phyloP scores from a whole-genome alignment of 1,140 invertebrate genomes.

The Catajapyx aquilonaris region DNA sequence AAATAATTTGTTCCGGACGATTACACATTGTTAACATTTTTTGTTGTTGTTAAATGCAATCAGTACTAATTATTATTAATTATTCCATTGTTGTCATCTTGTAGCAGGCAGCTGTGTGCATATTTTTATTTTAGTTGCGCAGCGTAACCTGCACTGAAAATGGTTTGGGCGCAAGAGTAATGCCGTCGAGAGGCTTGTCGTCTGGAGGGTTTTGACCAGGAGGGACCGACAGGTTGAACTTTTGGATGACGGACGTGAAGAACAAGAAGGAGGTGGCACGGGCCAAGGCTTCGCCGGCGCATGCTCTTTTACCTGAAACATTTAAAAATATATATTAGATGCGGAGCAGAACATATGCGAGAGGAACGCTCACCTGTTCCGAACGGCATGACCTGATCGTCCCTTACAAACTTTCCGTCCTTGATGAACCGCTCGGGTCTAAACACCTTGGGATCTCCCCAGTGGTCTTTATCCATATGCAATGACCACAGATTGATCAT shows the following conservation, averaged over 20 bases:
- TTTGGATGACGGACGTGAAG: constrained; percentile 18
- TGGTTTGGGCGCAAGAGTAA: too few relatives aligned
- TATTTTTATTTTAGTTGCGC: too few relatives aligned
- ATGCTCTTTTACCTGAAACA: constrained; percentile 18
- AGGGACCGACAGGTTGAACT: constrained; percentile 13
- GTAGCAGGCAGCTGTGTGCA: too few relatives aligned
- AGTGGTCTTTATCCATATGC: constrained; percentile 33
- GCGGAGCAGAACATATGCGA: too few relatives aligned
- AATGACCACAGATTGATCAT: constrained; percentile 39
- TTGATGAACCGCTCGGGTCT: constrained; percentile 42
- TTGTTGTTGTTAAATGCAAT: too few relatives aligned
- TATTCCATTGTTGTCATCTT: too few relatives aligned
- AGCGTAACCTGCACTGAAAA: too few relatives aligned
- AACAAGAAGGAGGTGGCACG: constrained; percentile 20
- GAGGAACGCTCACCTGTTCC: constrained; percentile 43
- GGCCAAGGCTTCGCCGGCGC: constrained; percentile 21
- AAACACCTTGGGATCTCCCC: constrained; percentile 42
- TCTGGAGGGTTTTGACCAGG: constrained; percentile 3
- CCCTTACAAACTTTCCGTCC: constrained; percentile 23
- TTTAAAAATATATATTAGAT: not conserved
- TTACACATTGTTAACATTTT: too few relatives aligned
- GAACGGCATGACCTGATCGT: constrained; percentile 37
- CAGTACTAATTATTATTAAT: too few relatives aligned
- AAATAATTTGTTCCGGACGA: too few relatives aligned
- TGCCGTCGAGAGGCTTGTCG: not conserved